Base-by-base conservation (phyloP, 92 coral and sea anemone genomes). In the Paragorgia papillata region DNA sequence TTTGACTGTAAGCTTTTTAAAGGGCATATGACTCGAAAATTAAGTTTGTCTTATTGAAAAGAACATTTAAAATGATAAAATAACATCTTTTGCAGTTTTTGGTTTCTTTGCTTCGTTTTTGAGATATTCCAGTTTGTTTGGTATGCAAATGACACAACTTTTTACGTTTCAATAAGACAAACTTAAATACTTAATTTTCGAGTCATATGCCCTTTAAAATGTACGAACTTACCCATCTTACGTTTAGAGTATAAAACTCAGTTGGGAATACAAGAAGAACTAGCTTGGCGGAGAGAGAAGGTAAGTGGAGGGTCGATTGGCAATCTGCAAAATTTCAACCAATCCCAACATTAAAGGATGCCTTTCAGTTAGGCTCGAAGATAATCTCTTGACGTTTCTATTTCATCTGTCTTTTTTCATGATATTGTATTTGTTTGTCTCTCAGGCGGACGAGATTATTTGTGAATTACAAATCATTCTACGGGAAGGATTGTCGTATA, bases 381-480 rank as follows among this genome's bases (percentile, higher is more conserved):
- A 6, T 46, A 7, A 46, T 7, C n/a, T 46, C 2, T 46, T 46
- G 12, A 7, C n/a, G 2, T 46, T 46, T 46, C n/a, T 15, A 2
- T 46, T 46, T 46, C 14, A 15, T 46, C 14, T 15, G 53, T 46
- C 53, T 15, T 46, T 33, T 20, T 35, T 41, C 17, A 69, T 50
- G 17, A 34, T 3, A 4, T 40, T 48, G 24, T 78, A 6, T 21
- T 39, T n/a, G 7, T 21, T 39, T 7, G 17, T 62, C 20, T 24
- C 39, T 0, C 75, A 95, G 99, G 99, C 99, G 69, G 99, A 95
- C 84, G 99, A 95, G 49, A 85, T 95, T 44, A 21, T 87, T 51
- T 95, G 99, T 73, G 99, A 95, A 73, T 82, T 95, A 26, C 97
- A 95, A 75, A 89, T 92, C 53, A 81, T 95, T 22, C 78, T 95